These are phyloP conservation scores for Tipula vernalis DNA, from an alignment of 2,888 invertebrate species.

Conservation along the genomic window DNA sequence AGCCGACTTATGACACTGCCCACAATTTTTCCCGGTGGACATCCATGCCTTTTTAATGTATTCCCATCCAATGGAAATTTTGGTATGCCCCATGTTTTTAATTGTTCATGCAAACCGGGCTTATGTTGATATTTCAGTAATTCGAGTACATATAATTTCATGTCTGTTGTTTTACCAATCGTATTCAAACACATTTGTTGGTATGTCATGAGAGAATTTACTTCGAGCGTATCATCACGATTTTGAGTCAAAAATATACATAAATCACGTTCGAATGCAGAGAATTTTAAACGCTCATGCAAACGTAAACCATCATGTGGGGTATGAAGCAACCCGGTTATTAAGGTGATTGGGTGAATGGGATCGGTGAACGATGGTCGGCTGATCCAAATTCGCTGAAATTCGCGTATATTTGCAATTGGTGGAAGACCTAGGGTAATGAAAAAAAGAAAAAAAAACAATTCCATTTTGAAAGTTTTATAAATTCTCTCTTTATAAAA, in stretches of 20 bases:
- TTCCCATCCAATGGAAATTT: constrained; percentile 71
- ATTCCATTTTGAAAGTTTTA: background rate
- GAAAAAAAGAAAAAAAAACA: background rate
- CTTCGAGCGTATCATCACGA: constrained; percentile 41
- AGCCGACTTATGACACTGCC: constrained; percentile 54
- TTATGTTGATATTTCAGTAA: constrained; percentile 68
- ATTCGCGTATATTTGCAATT: constrained; percentile 51
- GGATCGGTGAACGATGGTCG: constrained; percentile 37
- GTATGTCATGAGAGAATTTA: constrained; percentile 36
- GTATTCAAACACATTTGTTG: constrained; percentile 53
- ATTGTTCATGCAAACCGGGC: constrained; percentile 44
- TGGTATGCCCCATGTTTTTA: constrained; percentile 64
- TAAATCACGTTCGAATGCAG: constrained; percentile 74
- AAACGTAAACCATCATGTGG: constrained; percentile 58
- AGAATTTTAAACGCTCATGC: constrained; percentile 67
- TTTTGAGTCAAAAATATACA: constrained; percentile 63
- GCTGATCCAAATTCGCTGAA: constrained; percentile 46
- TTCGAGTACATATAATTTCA: constrained; percentile 57
- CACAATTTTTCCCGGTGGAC: constrained; percentile 48
- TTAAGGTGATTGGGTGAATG: constrained; percentile 59
- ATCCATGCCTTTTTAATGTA: constrained; percentile 46
- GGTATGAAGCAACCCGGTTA: constrained; percentile 54
- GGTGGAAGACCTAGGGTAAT: constrained; percentile 40
- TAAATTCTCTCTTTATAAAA: background rate
- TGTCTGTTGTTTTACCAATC: constrained; percentile 29